These are phyloP conservation scores for Beris morrisii DNA, from an alignment of 2,888 invertebrate genomes.

Conservation along the genomic window DNA sequence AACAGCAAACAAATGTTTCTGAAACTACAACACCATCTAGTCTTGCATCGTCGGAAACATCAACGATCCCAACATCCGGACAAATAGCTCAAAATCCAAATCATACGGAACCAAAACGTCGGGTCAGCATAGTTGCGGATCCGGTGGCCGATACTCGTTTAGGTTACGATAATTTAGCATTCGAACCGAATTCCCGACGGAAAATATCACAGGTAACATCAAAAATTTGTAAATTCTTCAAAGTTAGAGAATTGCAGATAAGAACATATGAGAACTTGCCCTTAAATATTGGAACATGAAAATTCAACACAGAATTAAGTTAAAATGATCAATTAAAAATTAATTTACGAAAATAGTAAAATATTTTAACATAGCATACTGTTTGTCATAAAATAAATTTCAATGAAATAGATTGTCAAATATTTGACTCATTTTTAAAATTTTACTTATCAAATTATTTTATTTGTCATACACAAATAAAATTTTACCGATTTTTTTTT, in stretches of 20 bases:
- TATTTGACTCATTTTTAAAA: too few relatives aligned
- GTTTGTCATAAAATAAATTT: too few relatives aligned
- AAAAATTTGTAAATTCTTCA: not conserved
- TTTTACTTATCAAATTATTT: too few relatives aligned
- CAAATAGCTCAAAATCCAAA: conserved; percentile 3
- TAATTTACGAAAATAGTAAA: too few relatives aligned
- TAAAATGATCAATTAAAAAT: not conserved
- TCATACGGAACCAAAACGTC: conserved; percentile 59
- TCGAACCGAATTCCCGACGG: conserved; percentile 61
- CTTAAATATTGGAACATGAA: too few relatives aligned
- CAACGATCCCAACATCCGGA: not conserved
- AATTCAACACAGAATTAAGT: too few relatives aligned
- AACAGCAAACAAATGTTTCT: not conserved
- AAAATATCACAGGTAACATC: conserved; percentile 55
- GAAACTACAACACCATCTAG: not conserved
- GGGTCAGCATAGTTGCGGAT: conserved; percentile 67
- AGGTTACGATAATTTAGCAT: conserved; percentile 67
- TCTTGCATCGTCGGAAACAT: not conserved
- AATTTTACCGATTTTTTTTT: too few relatives aligned
- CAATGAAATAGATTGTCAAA: too few relatives aligned
- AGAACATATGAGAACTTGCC: too few relatives aligned
- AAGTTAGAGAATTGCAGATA: too few relatives aligned
- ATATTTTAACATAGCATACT: too few relatives aligned
- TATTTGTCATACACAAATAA: too few relatives aligned
- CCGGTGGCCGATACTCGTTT: conserved; percentile 57